A percentile compares a stretch with the other conserved stretches of the same genome.
phyloP scores from a whole-genome alignment of 1,140 invertebrate genomes.

The Neotoxoptera formosana region DNA sequence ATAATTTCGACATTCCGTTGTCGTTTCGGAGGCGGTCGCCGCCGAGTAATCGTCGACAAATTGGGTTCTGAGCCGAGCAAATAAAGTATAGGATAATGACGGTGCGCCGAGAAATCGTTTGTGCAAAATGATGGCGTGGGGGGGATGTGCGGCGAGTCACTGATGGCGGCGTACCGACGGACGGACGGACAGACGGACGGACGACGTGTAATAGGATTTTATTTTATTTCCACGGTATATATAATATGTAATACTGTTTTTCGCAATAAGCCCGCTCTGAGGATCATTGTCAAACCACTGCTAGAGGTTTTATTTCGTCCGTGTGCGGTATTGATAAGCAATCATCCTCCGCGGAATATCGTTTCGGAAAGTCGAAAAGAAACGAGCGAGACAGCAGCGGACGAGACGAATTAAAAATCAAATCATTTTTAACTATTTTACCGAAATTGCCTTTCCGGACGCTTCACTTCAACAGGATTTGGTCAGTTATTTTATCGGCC shows the following conservation, averaged over 20 bases:
- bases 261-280: neutral
- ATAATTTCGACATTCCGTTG: neutral
- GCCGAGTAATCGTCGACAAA: conserved; percentile 18
- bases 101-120: neutral
- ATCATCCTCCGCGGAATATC: neutral
- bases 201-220: conserved; percentile 14
- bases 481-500: neutral
- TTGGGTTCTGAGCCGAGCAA: conserved; percentile 10
- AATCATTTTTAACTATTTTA: neutral
- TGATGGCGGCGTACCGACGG: neutral
- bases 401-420: neutral
- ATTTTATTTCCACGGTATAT: neutral
- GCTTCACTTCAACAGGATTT: neutral
- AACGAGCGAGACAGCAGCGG: neutral
- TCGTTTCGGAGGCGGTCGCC: neutral
- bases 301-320: neutral
- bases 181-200: too few species aligned
- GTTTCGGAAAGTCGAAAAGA: neutral
- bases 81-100: conserved; percentile 31
- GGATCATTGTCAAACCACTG: neutral
- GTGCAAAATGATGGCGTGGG: neutral
- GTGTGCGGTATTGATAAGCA: neutral
- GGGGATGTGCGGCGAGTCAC: too few species aligned
- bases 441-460: neutral
- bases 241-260: neutral